Conservation (phyloP, 2,113 vertebrate species). For the Pongo pygmaeus region DNA sequence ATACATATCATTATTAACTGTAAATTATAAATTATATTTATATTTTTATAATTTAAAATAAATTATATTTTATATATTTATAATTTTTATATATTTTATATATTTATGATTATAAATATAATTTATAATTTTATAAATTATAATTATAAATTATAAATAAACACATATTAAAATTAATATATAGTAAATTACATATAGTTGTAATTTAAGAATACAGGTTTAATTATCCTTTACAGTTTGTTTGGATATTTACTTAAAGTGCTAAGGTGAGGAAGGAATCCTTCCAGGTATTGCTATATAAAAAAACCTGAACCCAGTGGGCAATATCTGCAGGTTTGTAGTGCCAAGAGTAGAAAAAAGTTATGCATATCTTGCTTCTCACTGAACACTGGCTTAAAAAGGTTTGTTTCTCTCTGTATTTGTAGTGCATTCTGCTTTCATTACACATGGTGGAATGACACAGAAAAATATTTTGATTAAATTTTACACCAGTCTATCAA, state of each 20-base stretch:
- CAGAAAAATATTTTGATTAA: slow-evolving; percentile 28
- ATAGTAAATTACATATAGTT: neutral
- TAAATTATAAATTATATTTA: neutral
- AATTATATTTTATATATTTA: no score
- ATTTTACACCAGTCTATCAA: neutral
- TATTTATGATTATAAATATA: no score
- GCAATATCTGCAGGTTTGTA: neutral
- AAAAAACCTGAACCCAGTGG: neutral
- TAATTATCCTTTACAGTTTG: neutral
- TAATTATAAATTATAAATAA: neutral
- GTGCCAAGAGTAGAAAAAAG: neutral
- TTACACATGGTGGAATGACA: neutral
- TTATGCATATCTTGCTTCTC: neutral
- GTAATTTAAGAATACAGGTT: neutral
- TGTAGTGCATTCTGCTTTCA: neutral
- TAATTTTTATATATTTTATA: no score
- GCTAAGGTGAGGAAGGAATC: neutral
- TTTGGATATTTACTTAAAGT: neutral
- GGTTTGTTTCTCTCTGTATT: neutral
- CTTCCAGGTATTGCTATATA: neutral
- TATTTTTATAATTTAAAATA: no score
- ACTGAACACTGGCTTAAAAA: neutral
- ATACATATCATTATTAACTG: neutral
- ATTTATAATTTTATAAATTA: no score
- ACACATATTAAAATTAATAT: neutral